Percentiles rank a stretch among this genome's conserved stretches.
These are phyloP conservation scores for Aurelia aurita complex sp. Pacific DNA, from an alignment of 30 jellyfish, hydroid and myxozoan species.

Conservation along the genomic window DNA sequence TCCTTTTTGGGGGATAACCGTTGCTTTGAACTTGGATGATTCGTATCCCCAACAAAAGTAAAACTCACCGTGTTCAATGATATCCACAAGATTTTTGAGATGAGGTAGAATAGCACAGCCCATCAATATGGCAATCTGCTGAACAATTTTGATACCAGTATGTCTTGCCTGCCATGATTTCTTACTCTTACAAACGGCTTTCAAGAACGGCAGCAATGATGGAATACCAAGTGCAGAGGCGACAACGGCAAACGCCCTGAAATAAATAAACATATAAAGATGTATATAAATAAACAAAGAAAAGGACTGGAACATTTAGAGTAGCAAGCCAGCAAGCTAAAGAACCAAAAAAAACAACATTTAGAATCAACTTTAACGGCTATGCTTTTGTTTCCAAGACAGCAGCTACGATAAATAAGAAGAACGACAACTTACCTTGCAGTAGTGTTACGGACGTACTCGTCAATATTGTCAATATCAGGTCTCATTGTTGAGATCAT, in stretches of 20 bases:
- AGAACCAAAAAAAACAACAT: no score
- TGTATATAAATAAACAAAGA: no score
- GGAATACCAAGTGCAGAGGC: constrained; percentile 99
- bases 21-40: no score
- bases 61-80: constrained; percentile 97
- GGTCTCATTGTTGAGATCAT: constrained; percentile 99
- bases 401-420: not conserved
- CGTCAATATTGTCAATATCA: constrained; percentile 99
- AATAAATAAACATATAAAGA: no score
- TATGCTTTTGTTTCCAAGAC: no score
- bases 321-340: not conserved
- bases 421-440: constrained; percentile 80
- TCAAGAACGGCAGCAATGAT: constrained; percentile 96
- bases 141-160: constrained; percentile 99
- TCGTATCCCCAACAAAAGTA: no score
- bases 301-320: no score
- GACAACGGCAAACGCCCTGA: constrained; percentile 99
- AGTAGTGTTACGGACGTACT: constrained; percentile 99
- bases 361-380: no score
- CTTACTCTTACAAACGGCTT: constrained; percentile 99
- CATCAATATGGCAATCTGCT: constrained; percentile 99
- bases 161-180: constrained; percentile 99
- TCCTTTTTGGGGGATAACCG: no score
- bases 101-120: constrained; percentile 99
- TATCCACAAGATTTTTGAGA: constrained; percentile 96